Percentiles rank a stretch among this genome's conserved stretches.
phyloP scores from a whole-genome alignment of 2,113 vertebrate species.

The Microtus richardsoni region DNA sequence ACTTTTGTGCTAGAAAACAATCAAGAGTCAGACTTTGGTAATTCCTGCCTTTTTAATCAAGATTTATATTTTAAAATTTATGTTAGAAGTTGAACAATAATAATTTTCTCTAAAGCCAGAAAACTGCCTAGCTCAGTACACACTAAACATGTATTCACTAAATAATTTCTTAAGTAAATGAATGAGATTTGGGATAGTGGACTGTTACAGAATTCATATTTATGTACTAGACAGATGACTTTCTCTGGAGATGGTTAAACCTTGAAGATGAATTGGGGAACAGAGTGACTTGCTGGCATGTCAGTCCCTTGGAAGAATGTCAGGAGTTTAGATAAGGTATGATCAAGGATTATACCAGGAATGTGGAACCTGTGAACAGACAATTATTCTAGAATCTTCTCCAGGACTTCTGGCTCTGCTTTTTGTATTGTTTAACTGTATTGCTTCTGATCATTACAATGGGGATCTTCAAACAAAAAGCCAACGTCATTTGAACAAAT shows the following conservation, averaged over 20 bases:
- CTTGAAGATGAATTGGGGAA: background rate
- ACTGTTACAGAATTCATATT: background rate
- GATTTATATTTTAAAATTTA: background rate
- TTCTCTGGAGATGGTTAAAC: background rate
- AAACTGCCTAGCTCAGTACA: background rate
- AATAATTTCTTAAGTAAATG: background rate
- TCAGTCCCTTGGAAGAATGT: background rate
- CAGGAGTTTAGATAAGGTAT: background rate
- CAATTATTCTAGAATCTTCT: background rate
- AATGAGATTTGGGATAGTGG: background rate
- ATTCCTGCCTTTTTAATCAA: constrained; percentile 9
- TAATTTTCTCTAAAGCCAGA: constrained; percentile 26
- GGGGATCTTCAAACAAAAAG: background rate
- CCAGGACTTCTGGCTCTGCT: background rate
- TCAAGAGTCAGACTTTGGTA: background rate
- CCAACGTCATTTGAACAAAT: background rate
- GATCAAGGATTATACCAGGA: background rate
- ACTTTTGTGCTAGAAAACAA: background rate
- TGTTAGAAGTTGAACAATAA: constrained; percentile 23
- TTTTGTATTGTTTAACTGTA: background rate
- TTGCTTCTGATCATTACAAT: background rate
- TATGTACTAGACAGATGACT: background rate
- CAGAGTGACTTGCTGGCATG: background rate
- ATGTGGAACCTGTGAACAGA: background rate
- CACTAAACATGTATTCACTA: background rate